Conservation (phyloP, 2,797 vertebrate species). For the Sebastes iracundus region DNA sequence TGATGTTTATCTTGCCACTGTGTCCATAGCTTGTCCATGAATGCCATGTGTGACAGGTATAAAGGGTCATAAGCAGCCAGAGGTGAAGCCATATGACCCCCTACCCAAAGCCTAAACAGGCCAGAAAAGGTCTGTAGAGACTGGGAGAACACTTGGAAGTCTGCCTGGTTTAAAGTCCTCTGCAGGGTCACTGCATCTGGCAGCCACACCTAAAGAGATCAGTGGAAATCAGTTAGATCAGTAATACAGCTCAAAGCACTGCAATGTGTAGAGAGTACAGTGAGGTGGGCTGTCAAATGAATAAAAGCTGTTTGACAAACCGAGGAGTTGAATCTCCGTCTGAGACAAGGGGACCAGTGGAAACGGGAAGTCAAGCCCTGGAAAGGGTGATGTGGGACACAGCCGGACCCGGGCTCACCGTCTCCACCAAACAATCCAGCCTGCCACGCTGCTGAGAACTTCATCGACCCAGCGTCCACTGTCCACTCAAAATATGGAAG, state of each 20-base stretch:
- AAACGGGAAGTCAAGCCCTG: slow-evolving; percentile 19
- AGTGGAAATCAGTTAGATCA: slow-evolving; percentile 6
- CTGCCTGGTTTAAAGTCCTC: slow-evolving; percentile 49
- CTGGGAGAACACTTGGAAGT: slow-evolving; percentile 55
- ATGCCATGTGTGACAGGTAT: slow-evolving; percentile 68
- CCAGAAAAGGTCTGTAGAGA: slow-evolving; percentile 56
- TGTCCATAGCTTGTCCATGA: slow-evolving; percentile 65
- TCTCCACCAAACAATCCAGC: slow-evolving; percentile 64
- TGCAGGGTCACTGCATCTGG: slow-evolving; percentile 67
- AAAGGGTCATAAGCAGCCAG: slow-evolving; percentile 69
- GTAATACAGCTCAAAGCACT: neutral
- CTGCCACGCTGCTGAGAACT: slow-evolving; percentile 63
- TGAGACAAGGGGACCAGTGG: slow-evolving; percentile 64
- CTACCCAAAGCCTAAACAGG: slow-evolving; percentile 68
- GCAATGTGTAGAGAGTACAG: neutral
- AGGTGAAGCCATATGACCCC: slow-evolving; percentile 67
- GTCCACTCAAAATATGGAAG: slow-evolving; percentile 73
- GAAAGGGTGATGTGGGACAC: slow-evolving; percentile 60
- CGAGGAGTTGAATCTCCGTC: slow-evolving; percentile 59
- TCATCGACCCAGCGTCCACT: slow-evolving; percentile 60
- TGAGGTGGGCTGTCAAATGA: neutral
- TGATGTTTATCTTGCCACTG: slow-evolving; percentile 65
- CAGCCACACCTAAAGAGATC: slow-evolving; percentile 48
- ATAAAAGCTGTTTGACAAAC: slow-evolving; percentile 23
- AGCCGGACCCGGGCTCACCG: slow-evolving; percentile 37